Evolutionary conservation across 2,888 invertebrate species (phyloP).

Genomic region (Mimumesa dahlbomi): DNA sequence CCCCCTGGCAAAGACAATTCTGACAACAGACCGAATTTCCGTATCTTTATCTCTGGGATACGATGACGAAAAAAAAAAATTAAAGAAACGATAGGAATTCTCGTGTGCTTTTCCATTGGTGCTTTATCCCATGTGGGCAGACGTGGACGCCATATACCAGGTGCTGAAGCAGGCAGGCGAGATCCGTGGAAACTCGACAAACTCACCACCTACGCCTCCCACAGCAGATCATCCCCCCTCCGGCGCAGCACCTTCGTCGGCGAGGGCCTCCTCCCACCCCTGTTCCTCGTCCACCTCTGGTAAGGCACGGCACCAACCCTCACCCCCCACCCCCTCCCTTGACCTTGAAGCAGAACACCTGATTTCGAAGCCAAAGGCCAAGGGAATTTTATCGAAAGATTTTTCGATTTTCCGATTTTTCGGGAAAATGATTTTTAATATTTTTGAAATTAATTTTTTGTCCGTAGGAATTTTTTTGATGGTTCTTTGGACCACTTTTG

Average conservation of each 20-base stretch:
- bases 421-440: no score
- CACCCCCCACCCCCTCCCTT: no score
- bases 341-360: conserved; percentile 48
- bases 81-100: conserved; percentile 27
- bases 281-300: conserved; percentile 80
- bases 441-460: no score
- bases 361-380: neutral
- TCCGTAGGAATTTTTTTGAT: no score
- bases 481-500: no score
- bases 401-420: no score
- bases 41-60: no score
- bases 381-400: no score
- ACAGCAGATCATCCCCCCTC: conserved; percentile 76
- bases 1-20: no score
- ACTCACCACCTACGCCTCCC: conserved; percentile 79
- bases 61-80: conserved; percentile 1
- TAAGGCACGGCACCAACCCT: conserved; percentile 73
- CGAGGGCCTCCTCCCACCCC: conserved; percentile 79
- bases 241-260: conserved; percentile 75
- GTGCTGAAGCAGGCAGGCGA: conserved; percentile 97
- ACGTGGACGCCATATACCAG: conserved; percentile 96
- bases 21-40: no score
- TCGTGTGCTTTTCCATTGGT: conserved; percentile 48
- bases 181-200: conserved; percentile 82
- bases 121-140: conserved; percentile 75